Percentiles rank a stretch among this genome's conserved stretches.
phyloP scores from a whole-genome alignment of 2,888 invertebrate species.

The Sinotaia quadrata region DNA sequence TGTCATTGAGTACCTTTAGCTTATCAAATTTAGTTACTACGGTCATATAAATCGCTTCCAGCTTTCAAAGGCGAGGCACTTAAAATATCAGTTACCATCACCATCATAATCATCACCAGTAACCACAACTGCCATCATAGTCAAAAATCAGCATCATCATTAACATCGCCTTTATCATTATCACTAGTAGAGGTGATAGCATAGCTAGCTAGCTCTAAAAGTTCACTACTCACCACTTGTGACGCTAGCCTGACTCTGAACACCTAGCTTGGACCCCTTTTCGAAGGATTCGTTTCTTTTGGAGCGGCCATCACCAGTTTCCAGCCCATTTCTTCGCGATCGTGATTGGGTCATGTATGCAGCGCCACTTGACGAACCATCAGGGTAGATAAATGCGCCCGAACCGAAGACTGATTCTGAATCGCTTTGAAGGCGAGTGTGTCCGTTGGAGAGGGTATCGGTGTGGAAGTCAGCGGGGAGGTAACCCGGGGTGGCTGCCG shows the following conservation, averaged over 20 bases:
- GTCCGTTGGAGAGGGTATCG: slow-evolving; percentile 28
- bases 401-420: slow-evolving; percentile 20
- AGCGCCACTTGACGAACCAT: not conserved
- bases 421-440: slow-evolving; percentile 28
- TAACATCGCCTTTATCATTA: not conserved
- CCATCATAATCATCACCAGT: too few relatives aligned
- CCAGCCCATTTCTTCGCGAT: not conserved
- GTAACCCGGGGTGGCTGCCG: slow-evolving; percentile 9
- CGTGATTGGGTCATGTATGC: not conserved
- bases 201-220: slow-evolving; percentile 7
- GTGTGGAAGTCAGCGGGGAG: slow-evolving; percentile 9
- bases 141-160: not conserved
- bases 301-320: slow-evolving; percentile 1
- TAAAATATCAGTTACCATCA: too few relatives aligned
- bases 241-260: slow-evolving; percentile 1
- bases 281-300: slow-evolving; percentile 9
- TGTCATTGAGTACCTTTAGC: too few relatives aligned
- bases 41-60: too few relatives aligned
- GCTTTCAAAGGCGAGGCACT: too few relatives aligned
- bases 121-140: slow-evolving; percentile 1
- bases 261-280: not conserved
- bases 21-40: too few relatives aligned
- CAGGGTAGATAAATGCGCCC: slow-evolving; percentile 16
- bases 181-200: not conserved
- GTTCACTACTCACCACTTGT: slow-evolving; percentile 1